Percentiles rank a stretch among this genome's conserved stretches.
Evolutionary conservation across 2,888 invertebrate genomes (phyloP).

Genomic region (Euphydryas editha): DNA sequence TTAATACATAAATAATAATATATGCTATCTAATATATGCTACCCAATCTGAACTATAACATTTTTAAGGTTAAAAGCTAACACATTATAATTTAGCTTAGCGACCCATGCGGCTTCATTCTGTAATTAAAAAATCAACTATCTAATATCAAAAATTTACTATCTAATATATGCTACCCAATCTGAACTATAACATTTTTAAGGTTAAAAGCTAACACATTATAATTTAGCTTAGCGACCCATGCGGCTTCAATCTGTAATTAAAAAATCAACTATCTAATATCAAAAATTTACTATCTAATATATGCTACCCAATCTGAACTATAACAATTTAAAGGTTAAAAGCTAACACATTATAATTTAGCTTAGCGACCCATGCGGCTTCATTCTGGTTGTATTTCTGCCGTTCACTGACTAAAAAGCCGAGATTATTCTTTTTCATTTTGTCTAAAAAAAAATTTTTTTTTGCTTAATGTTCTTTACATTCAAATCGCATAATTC

Average conservation of each 20-base stretch:
- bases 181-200: not conserved
- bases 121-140: too few relatives aligned
- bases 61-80: not conserved
- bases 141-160: too few relatives aligned
- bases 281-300: constrained; percentile 1
- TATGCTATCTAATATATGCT: not conserved
- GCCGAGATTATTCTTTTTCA: too few relatives aligned
- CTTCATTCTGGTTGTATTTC: too few relatives aligned
- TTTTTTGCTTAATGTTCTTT: too few relatives aligned
- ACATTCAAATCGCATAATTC: too few relatives aligned
- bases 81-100: not conserved
- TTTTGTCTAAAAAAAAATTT: too few relatives aligned
- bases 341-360: not conserved
- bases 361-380: not conserved
- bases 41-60: constrained; percentile 1
- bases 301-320: not conserved
- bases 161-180: not conserved
- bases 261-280: too few relatives aligned
- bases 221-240: not conserved
- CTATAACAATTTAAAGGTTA: not conserved
- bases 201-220: not conserved
- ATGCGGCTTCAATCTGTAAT: too few relatives aligned
- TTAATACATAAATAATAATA: too few relatives aligned
- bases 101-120: too few relatives aligned
- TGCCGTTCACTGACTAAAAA: too few relatives aligned